Evolutionary conservation across 2,888 invertebrate species (phyloP).

Genomic region (Trissoscelio sp.): DNA sequence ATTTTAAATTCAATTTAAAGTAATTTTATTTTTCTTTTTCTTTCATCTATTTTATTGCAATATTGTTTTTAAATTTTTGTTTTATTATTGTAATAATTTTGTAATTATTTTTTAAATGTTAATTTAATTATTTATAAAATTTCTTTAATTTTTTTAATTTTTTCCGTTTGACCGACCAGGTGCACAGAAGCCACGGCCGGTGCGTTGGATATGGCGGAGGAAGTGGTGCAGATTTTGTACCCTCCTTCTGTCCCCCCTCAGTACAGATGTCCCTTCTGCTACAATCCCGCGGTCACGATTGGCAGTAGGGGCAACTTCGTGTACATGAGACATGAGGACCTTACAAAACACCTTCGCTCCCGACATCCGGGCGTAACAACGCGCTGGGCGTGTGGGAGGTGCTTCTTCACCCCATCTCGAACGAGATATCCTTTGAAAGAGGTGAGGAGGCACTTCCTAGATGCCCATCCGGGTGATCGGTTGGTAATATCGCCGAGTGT

Average conservation of each 20-base stretch:
- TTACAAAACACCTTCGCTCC: background rate
- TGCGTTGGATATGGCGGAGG: too few species aligned
- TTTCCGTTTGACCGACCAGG: too few species aligned
- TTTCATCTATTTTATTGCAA: too few species aligned
- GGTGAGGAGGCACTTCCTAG: background rate
- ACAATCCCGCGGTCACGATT: background rate
- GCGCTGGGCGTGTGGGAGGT: background rate
- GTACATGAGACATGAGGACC: constrained; percentile 1
- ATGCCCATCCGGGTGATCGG: background rate
- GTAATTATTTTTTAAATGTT: too few species aligned
- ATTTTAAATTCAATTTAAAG: too few species aligned
- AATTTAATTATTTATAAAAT: too few species aligned
- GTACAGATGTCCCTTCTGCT: constrained; percentile 3
- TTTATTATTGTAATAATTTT: too few species aligned
- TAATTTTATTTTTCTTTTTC: too few species aligned
- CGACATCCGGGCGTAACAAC: background rate
- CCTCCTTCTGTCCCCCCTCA: background rate
- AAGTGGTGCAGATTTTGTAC: too few species aligned
- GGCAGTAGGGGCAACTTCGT: background rate
- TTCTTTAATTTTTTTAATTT: too few species aligned
- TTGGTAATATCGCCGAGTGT: background rate
- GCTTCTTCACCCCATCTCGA: background rate
- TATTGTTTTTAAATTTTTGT: too few species aligned
- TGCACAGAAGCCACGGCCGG: too few species aligned
- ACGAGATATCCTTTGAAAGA: background rate